phyloP scores from a whole-genome alignment of 1,140 invertebrate species.

The Harpegnathos saltator region DNA sequence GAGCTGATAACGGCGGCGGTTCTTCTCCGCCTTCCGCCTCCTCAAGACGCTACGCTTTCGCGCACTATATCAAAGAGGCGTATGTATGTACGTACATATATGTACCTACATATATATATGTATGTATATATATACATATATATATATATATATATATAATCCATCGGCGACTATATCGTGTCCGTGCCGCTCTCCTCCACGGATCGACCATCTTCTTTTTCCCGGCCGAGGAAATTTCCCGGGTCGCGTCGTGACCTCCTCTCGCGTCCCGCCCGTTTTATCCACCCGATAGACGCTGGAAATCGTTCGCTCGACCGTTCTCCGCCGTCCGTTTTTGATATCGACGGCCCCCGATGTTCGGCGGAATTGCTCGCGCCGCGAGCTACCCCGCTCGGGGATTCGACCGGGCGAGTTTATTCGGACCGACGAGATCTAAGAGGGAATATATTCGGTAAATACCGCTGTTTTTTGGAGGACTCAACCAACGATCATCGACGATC shows the following conservation, averaged over 20 bases:
- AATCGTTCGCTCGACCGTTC: constrained; percentile 62
- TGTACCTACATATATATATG: background rate
- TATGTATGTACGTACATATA: constrained; percentile 14
- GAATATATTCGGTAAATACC: constrained; percentile 19
- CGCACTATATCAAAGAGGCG: constrained; percentile 66
- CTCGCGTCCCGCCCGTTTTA: constrained; percentile 18
- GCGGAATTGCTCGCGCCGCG: constrained; percentile 40
- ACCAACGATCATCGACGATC: too few species aligned
- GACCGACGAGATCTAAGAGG: constrained; percentile 30
- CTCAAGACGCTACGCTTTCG: constrained; percentile 81
- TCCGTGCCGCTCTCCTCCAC: constrained; percentile 44
- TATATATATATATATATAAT: background rate
- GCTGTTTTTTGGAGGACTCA: background rate
- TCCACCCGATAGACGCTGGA: constrained; percentile 24
- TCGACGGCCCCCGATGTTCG: constrained; percentile 24
- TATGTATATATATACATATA: background rate
- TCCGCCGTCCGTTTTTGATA: constrained; percentile 40
- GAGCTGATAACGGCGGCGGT: constrained; percentile 83
- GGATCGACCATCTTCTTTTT: constrained; percentile 69
- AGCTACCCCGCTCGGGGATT: constrained; percentile 1
- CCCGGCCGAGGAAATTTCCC: constrained; percentile 54
- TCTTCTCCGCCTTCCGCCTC: constrained; percentile 83
- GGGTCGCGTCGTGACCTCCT: background rate
- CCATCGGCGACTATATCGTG: constrained; percentile 64
- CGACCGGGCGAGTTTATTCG: constrained; percentile 38